Percentiles rank a stretch among this genome's conserved stretches.
Evolutionary conservation across 2,797 vertebrate species (phyloP).

Genomic region (Linurgus olivaceus): DNA sequence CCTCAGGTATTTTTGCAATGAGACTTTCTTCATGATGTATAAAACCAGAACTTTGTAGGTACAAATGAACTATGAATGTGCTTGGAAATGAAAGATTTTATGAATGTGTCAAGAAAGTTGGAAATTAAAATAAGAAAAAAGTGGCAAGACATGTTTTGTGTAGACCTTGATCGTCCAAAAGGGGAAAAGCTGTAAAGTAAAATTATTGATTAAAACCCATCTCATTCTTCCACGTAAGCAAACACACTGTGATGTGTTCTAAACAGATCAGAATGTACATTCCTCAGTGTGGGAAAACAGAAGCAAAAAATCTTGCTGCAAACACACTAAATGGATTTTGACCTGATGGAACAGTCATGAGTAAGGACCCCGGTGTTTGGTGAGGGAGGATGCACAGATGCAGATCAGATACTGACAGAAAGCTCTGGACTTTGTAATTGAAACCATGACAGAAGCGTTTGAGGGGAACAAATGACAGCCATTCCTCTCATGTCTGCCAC

Average conservation of each 20-base stretch:
- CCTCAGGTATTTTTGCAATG: background rate
- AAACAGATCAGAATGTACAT: background rate
- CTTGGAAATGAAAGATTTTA: background rate
- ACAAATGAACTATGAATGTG: background rate
- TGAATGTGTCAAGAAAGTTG: background rate
- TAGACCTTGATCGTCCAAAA: background rate
- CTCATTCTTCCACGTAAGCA: background rate
- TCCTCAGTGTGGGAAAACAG: background rate
- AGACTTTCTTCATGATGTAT: background rate
- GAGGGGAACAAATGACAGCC: background rate
- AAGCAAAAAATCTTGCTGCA: background rate
- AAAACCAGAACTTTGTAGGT: background rate
- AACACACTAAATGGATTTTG: background rate
- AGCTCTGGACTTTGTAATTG: background rate
- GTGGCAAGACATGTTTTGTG: background rate
- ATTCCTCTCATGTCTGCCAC: background rate
- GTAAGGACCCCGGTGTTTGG: background rate
- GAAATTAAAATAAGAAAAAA: background rate
- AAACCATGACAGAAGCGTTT: background rate
- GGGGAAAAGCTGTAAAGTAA: background rate
- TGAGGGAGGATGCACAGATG: background rate
- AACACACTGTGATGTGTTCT: background rate
- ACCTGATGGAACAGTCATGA: background rate
- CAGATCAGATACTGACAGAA: background rate
- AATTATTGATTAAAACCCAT: background rate